Evolutionary conservation across 2,113 vertebrate species (phyloP), one percentile per base, ranked within the genome.

Genomic region (Empidonax alnorum): DNA sequence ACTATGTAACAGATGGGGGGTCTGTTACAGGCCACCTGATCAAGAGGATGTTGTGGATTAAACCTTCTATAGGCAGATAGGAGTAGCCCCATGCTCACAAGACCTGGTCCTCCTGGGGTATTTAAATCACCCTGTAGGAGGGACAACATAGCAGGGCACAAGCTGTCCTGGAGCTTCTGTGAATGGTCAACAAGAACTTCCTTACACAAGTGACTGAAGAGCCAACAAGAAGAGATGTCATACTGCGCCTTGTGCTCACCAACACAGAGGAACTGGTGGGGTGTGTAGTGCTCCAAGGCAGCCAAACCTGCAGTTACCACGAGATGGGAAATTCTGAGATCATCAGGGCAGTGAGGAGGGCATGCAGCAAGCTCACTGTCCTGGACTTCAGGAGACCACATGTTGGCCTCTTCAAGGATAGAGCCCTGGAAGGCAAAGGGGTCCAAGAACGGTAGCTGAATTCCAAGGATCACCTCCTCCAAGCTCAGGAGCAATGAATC

Each of bases 271-370:
- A 46, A 23, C 33, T 62, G 33, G 22, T 69, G 27, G 12, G 39
- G 16, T 78, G 19, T 20, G 24, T 7, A 39, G 6, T n/a, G 47
- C 30, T 63, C 19, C 39, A n/a, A n/a, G n/a, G 47, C 18, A 39
- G n/a, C 28, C 12, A 39, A 21, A 24, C 7, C n/a, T n/a, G 28
- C n/a, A 39, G 18, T 27, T 23, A 78, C 7, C 14, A 23, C 18
- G 12, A 62, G 33, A 69, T 13, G 19, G 12, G 52, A 28, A 11
- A 53, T 14, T 19, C 46, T 52, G 23, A 19, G 33, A 44, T 68
- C 11, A 46, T 44, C 22, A 44, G 9, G 12, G 18, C 1, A 52
- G 22, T 0, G 0, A 33, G 39, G 14, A 53, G 5, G 14, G 4
- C 14, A 52, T 0, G 0, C 37, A 22, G 22, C 11, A 69, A 46